Percentiles rank a stretch among this genome's conserved stretches.
phyloP scores from a whole-genome alignment of 2,888 invertebrate genomes.

The Julus scanicus region DNA sequence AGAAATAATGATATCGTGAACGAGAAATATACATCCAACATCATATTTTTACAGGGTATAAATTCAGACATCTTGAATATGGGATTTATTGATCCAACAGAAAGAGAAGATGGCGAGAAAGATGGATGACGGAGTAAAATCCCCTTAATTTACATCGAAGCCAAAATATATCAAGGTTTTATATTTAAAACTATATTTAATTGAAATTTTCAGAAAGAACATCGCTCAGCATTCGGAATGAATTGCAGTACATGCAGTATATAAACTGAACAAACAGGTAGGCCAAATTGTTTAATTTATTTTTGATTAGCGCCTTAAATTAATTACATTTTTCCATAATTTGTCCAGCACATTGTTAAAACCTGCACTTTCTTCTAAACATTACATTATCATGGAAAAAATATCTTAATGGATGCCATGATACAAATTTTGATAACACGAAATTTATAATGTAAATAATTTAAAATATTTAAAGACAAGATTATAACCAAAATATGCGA shows the following conservation, averaged over 20 bases:
- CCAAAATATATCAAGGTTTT: not conserved
- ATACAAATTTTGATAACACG: too few relatives aligned
- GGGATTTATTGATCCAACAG: conserved; percentile 8
- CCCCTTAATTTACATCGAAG: not conserved
- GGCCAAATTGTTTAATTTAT: not conserved
- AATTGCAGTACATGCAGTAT: not conserved
- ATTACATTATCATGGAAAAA: too few relatives aligned
- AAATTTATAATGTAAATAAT: too few relatives aligned
- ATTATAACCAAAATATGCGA: too few relatives aligned
- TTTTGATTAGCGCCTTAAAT: not conserved
- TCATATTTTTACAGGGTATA: not conserved
- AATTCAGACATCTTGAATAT: not conserved
- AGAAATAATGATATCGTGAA: not conserved
- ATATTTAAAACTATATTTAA: not conserved
- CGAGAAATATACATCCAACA: not conserved
- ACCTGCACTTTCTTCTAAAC: too few relatives aligned
- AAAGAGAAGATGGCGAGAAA: not conserved
- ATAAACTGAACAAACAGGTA: not conserved
- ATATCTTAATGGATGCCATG: too few relatives aligned
- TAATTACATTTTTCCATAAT: too few relatives aligned
- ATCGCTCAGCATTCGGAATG: not conserved
- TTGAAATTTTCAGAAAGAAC: not conserved
- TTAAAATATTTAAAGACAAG: too few relatives aligned
- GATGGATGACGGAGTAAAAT: not conserved
- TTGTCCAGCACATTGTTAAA: too few relatives aligned